These are phyloP conservation scores for Acronicta alni DNA, from an alignment of 2,888 invertebrate species.

Conservation along the genomic window DNA sequence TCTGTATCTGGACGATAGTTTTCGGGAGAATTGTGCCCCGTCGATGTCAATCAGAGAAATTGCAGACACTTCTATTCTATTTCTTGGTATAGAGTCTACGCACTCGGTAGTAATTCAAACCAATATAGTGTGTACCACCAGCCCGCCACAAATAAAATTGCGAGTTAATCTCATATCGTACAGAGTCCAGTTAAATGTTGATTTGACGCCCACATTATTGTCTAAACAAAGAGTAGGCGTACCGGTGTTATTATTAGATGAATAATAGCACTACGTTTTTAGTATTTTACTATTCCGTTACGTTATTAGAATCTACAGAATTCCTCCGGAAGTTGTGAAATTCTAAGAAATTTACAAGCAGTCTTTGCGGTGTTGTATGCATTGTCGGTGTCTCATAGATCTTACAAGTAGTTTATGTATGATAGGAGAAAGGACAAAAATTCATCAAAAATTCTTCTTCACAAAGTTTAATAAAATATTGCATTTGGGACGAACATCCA, in stretches of 20 bases:
- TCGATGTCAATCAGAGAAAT: no score
- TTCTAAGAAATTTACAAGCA: no score
- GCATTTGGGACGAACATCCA: no score
- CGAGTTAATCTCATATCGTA: slow-evolving; percentile 33
- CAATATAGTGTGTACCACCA: slow-evolving; percentile 17
- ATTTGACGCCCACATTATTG: slow-evolving; percentile 38
- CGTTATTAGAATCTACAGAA: slow-evolving; percentile 13
- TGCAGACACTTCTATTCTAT: background rate
- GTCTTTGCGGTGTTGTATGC: no score
- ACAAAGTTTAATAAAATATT: no score
- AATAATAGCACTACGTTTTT: slow-evolving; percentile 36
- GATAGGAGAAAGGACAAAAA: no score
- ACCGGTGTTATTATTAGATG: slow-evolving; percentile 31
- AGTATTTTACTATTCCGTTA: slow-evolving; percentile 45
- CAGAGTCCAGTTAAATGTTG: slow-evolving; percentile 18
- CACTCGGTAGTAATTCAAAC: background rate
- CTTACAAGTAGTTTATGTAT: no score
- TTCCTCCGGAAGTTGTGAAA: slow-evolving; percentile 8
- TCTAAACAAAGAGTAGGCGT: slow-evolving; percentile 35
- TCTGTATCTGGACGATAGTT: no score
- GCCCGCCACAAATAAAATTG: slow-evolving; percentile 29
- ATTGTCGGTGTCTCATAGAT: no score
- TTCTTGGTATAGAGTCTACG: background rate
- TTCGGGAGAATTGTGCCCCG: no score
- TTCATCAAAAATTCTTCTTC: no score